A percentile compares a stretch with the other conserved stretches of the same genome.
phyloP scores from a whole-genome alignment of 2,113 vertebrate species.

The Brachypteracias leptosomus region DNA sequence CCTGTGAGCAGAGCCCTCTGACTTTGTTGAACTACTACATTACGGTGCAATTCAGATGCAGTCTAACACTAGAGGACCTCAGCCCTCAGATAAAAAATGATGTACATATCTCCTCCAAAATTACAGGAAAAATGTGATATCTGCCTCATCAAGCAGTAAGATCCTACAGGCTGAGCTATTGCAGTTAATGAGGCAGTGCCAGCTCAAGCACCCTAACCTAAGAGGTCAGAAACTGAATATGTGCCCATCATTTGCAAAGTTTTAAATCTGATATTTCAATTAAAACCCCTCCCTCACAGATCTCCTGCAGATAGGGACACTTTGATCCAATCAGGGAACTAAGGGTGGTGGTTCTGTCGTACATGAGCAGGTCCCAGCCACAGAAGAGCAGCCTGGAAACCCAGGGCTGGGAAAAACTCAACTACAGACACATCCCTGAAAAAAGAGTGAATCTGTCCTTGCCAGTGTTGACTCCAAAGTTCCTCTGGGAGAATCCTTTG shows the following conservation, averaged over 20 bases:
- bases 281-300: not conserved
- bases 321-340: not conserved
- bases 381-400: not conserved
- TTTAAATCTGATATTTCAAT: conserved; percentile 55
- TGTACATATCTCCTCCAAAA: not conserved
- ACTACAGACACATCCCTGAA: not conserved
- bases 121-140: conserved; percentile 24
- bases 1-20: not conserved
- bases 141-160: conserved; percentile 15
- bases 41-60: conserved; percentile 10
- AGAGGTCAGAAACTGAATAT: conserved; percentile 49
- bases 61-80: conserved; percentile 6
- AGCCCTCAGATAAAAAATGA: not conserved
- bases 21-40: not conserved
- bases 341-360: not conserved
- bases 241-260: not conserved
- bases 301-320: not conserved
- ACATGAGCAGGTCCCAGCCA: not conserved
- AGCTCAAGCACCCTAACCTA: conserved; percentile 30
- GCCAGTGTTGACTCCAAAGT: not conserved
- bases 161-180: conserved; percentile 48
- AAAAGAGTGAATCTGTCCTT: not conserved
- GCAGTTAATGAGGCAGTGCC: conserved; percentile 58
- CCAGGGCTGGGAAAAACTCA: not conserved
- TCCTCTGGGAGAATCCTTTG: not conserved